A percentile compares a stretch with the other conserved stretches of the same genome.
Evolutionary conservation across 2,113 vertebrate genomes (phyloP).

Genomic region (Siniperca chuatsi): DNA sequence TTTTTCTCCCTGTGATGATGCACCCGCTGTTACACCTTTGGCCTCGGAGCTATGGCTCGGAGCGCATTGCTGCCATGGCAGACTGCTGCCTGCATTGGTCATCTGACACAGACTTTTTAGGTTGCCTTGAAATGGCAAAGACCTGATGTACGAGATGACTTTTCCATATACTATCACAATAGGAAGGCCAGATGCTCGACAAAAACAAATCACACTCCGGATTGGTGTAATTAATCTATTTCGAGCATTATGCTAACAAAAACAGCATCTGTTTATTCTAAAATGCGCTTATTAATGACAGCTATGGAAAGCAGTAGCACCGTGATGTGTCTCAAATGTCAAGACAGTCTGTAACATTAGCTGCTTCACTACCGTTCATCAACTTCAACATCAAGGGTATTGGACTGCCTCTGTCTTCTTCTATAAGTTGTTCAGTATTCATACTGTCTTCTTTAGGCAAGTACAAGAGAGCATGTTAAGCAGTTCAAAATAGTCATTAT

Average conservation of each 20-base stretch:
- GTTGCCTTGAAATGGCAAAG: slow-evolving; percentile 73
- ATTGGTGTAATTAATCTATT: slow-evolving; percentile 61
- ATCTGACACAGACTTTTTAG: slow-evolving; percentile 58
- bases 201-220: slow-evolving; percentile 52
- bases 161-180: slow-evolving; percentile 53
- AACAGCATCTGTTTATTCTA: slow-evolving; percentile 66
- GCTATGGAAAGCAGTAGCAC: slow-evolving; percentile 25
- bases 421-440: slow-evolving; percentile 56
- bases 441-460: slow-evolving; percentile 49
- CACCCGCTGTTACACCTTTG: slow-evolving; percentile 67
- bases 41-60: slow-evolving; percentile 62
- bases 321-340: slow-evolving; percentile 56
- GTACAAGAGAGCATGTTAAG: slow-evolving; percentile 50
- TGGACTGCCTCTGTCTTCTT: slow-evolving; percentile 37
- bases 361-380: slow-evolving; percentile 51
- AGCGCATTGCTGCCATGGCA: slow-evolving; percentile 44
- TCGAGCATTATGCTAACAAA: slow-evolving; percentile 64
- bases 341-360: slow-evolving; percentile 53
- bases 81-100: slow-evolving; percentile 36
- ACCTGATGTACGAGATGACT: slow-evolving; percentile 71
- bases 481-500: slow-evolving; percentile 67
- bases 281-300: slow-evolving; percentile 58
- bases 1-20: slow-evolving; percentile 63
- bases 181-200: slow-evolving; percentile 25
- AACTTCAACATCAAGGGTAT: slow-evolving; percentile 64